Evolutionary conservation across 2,888 invertebrate genomes (phyloP), one percentile per base, ranked within the genome.

Genomic region (Cephonodes hylas): DNA sequence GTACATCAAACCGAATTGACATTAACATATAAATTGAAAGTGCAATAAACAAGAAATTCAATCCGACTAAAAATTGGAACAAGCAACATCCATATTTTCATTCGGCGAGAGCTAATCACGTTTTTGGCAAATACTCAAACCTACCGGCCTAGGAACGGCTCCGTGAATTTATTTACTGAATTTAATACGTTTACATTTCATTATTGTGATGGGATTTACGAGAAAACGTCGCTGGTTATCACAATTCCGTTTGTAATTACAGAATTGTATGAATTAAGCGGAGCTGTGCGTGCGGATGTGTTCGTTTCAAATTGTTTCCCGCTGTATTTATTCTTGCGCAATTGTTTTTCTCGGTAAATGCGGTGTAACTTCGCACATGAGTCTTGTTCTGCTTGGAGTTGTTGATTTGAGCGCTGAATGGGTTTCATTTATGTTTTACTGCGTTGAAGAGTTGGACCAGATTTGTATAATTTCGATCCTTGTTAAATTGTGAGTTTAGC

Each of bases 61-160:
- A 45, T 45, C 59, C 6, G 13, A 27, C 18, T 45, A 53, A 59
- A 48, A 34, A 46, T 63, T 57, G 48, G 58, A 34, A n/a, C 56
- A 38, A 58, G 10, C 59, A 18, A 45, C 61, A 42, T 13, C 60
- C 61, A 61, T 64, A 66, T 66, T 69, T 69, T 68, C 67, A 68
- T 56, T 22, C 34, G 31, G 68, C 58, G 31, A 63, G 65, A 63
- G 69, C 74, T 78, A 75, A 78, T 78, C 73, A 68, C 64, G 67
- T 64, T 75, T 72, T 75, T 80, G 80, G 80, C 80, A 68, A 69
- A 61, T 62, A 68, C 74, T 79, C 79, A 80, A 79, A 61, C 61
- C 25, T 44, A 7, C 38, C n/a, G 20, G 44, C 38, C 60, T 38
- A 38, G 38, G 44, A 58, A 58, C 31, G 46, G 45, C 25, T 38